Conservation (phyloP, 2,113 vertebrate species). For the Anoplopoma fimbria region DNA sequence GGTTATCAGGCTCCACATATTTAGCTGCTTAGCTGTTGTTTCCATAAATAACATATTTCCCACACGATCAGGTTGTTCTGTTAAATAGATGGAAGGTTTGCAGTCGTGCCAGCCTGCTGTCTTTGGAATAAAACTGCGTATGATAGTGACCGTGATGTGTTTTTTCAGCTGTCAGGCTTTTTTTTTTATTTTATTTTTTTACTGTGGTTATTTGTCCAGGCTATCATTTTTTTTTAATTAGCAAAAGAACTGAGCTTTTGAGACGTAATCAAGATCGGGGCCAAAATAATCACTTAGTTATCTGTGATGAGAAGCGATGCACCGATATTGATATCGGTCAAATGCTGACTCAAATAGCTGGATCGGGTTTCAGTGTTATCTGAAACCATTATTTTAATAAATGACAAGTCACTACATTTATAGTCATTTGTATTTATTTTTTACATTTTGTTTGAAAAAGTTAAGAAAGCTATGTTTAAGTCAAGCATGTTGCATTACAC, state of each 20-base stretch:
- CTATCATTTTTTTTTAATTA: background rate
- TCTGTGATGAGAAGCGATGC: too few relatives aligned
- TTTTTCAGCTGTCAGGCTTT: background rate
- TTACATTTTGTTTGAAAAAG: background rate
- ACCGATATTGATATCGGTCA: background rate
- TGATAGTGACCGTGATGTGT: background rate
- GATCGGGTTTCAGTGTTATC: background rate
- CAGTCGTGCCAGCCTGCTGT: background rate
- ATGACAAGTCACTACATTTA: background rate
- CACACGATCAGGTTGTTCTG: slow-evolving; percentile 26
- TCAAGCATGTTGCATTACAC: background rate
- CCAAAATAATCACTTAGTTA: too few relatives aligned
- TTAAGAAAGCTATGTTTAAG: too few relatives aligned
- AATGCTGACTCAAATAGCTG: background rate
- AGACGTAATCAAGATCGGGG: background rate
- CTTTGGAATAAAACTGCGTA: slow-evolving; percentile 13
- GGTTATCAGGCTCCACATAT: slow-evolving; percentile 58
- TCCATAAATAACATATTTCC: slow-evolving; percentile 68
- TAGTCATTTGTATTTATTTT: background rate
- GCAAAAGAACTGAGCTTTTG: background rate
- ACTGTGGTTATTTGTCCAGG: background rate
- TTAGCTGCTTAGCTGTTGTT: slow-evolving; percentile 53
- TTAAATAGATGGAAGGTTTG: slow-evolving; percentile 9
- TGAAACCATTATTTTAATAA: background rate
- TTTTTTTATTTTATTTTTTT: background rate